Base-by-base conservation (phyloP, 1,140 invertebrate genomes). In the Venustaconcha ellipsiformis region DNA sequence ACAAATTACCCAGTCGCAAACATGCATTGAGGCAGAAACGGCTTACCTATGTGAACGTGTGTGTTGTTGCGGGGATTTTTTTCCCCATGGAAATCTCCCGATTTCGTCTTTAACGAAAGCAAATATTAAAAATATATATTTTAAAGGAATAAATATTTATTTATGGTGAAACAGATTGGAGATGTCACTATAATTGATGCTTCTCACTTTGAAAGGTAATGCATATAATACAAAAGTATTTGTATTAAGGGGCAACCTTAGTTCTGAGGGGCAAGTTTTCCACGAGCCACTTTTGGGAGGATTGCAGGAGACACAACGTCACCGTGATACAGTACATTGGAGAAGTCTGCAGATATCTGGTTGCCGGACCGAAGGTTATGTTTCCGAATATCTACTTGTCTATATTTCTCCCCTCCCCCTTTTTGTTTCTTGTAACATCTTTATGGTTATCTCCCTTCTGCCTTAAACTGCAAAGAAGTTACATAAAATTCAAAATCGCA, bases 271-370 rank as follows among this genome's bases (percentile, higher is more conserved):
- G 55, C 30, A 70, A 71, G 37, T 76, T 76, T 65, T 76, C 74
- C 3, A 60, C 67, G 58, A 64, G 26, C 56, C 58, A 72, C 17
- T 76, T 76, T 23, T 71, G 62, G 17, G 26, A 57, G 13, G 74
- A 76, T 55, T 64, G 69, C 14, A 56, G 62, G 48, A 60, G 48
- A 18, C 57, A 76, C 18, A 64, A 57, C 0, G 74, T 48, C 37
- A 76, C 69, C 14, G 69, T 76, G 2, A 70, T 76, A 8, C 23
- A 56, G 1, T 76, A 76, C 55, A 76, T 76, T 60, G 74, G 74
- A 48, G 74, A 76, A 65, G 12, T 76, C 57, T 76, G 74, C 58
- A 55, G 74, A 14, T 76, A 70, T 71, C 69, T 76, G 20, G 69
- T 76, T 13, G 67, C 74, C 14, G 72, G 67, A n/a, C 64, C 64